Evolutionary conservation across 1,140 invertebrate species (phyloP).

Genomic region (Solen grandis): DNA sequence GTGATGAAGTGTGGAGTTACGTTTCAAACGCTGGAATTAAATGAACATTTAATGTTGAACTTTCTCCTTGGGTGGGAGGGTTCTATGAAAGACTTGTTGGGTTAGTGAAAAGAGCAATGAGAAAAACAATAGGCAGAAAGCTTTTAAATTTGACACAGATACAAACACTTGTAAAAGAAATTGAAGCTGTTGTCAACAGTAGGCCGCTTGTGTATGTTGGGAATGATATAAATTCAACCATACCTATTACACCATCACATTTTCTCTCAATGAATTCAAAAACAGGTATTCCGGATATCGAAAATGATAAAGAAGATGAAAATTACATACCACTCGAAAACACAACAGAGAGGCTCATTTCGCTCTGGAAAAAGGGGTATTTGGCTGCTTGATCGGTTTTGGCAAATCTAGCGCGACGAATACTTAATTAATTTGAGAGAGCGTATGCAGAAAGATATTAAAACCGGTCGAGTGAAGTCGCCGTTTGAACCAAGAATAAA

Average conservation of each 20-base stretch:
- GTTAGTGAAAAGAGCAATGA: slow-evolving; percentile 21
- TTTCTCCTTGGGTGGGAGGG: slow-evolving; percentile 28
- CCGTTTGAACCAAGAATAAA: not conserved
- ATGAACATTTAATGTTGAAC: slow-evolving; percentile 19
- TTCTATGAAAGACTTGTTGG: slow-evolving; percentile 32
- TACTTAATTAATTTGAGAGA: slow-evolving; percentile 12
- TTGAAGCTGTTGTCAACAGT: slow-evolving; percentile 44
- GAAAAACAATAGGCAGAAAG: slow-evolving; percentile 21
- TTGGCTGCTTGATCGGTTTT: slow-evolving; percentile 2
- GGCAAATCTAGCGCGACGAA: not conserved
- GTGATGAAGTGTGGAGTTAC: slow-evolving; percentile 1
- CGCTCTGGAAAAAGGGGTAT: slow-evolving; percentile 23
- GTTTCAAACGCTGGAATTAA: slow-evolving; percentile 24
- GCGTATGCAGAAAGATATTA: not conserved
- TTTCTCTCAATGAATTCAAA: slow-evolving; percentile 38
- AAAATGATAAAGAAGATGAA: slow-evolving; percentile 1
- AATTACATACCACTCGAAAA: slow-evolving; percentile 18
- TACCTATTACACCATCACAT: slow-evolving; percentile 16
- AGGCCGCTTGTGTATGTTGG: slow-evolving; percentile 49
- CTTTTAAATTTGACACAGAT: slow-evolving; percentile 23
- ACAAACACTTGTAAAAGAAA: slow-evolving; percentile 41
- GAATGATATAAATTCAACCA: slow-evolving; percentile 41
- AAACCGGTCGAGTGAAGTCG: not conserved
- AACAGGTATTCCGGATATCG: slow-evolving; percentile 30
- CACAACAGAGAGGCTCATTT: slow-evolving; percentile 2